Evolutionary conservation across 2,113 vertebrate genomes (phyloP).

Genomic region (Channa argus): DNA sequence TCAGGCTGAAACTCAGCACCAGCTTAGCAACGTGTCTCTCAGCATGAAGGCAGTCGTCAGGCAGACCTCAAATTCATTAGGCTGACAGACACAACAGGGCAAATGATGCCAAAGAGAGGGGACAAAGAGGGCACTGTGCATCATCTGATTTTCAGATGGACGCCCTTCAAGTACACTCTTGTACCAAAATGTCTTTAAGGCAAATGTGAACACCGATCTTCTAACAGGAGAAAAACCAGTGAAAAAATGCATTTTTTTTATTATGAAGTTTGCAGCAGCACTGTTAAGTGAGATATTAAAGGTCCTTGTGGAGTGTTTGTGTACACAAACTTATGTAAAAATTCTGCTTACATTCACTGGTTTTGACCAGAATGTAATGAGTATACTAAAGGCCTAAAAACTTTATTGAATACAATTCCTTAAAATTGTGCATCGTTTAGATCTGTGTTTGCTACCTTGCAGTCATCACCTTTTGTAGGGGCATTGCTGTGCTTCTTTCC

Average conservation of each 20-base stretch:
- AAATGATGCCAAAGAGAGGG: constrained; percentile 42
- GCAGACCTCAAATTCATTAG: constrained; percentile 42
- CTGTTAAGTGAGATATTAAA: constrained; percentile 26
- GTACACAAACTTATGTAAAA: background rate
- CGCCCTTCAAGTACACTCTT: constrained; percentile 25
- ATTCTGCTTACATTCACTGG: constrained; percentile 21
- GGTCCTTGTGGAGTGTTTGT: constrained; percentile 15
- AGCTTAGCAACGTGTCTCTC: constrained; percentile 37
- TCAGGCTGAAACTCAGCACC: constrained; percentile 30
- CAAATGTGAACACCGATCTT: constrained; percentile 66
- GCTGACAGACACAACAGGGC: constrained; percentile 38
- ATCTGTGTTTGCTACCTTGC: background rate
- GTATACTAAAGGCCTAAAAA: background rate
- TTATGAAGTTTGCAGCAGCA: constrained; percentile 24
- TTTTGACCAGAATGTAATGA: background rate
- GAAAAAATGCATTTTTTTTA: constrained; percentile 26
- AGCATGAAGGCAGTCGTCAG: constrained; percentile 45
- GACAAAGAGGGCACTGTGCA: constrained; percentile 21
- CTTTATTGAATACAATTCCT: background rate
- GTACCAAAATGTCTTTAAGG: constrained; percentile 71
- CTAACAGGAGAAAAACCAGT: constrained; percentile 22
- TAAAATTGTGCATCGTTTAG: background rate
- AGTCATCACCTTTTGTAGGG: background rate
- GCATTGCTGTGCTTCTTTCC: background rate
- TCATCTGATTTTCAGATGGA: constrained; percentile 45